phyloP scores from a whole-genome alignment of 1,140 invertebrate species.

The Phymastichus coffea region DNA sequence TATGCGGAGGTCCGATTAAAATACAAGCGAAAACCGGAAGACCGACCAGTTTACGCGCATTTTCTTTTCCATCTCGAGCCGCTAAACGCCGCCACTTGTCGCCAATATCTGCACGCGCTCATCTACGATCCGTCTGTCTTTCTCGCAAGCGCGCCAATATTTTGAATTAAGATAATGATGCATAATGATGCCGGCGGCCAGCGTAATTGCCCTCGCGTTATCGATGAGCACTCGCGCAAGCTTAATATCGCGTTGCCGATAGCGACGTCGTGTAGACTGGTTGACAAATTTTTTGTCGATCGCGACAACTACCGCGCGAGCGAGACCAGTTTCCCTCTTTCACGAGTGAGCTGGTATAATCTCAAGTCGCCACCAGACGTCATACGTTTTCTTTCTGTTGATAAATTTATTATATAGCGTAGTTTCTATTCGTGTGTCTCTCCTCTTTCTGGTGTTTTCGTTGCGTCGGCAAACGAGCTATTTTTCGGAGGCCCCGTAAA shows the following conservation, averaged over 20 bases:
- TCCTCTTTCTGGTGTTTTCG: background rate
- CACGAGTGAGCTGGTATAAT: background rate
- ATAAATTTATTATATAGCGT: no score
- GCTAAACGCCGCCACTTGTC: slow-evolving; percentile 31
- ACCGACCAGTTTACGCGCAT: slow-evolving; percentile 25
- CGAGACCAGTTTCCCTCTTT: no score
- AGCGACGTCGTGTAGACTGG: no score
- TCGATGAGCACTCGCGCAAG: slow-evolving; percentile 1
- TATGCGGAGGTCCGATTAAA: background rate
- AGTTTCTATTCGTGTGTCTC: no score
- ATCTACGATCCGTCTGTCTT: slow-evolving; percentile 13
- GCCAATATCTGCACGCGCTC: slow-evolving; percentile 16
- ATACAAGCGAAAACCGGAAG: background rate
- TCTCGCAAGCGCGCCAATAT: background rate
- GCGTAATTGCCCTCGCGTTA: slow-evolving; percentile 13
- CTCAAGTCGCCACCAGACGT: slow-evolving; percentile 3
- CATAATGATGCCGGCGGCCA: slow-evolving; percentile 21
- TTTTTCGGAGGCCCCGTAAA: slow-evolving; percentile 1
- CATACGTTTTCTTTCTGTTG: no score
- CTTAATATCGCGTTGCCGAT: background rate
- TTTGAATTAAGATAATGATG: slow-evolving; percentile 28
- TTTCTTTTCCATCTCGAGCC: background rate
- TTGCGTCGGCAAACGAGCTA: background rate
- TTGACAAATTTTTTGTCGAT: slow-evolving; percentile 3
- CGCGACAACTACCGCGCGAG: background rate